Percentiles rank a stretch among this genome's conserved stretches.
Conservation (phyloP, 2,797 vertebrate genomes). For the Phrynocephalus guinanensis region DNA sequence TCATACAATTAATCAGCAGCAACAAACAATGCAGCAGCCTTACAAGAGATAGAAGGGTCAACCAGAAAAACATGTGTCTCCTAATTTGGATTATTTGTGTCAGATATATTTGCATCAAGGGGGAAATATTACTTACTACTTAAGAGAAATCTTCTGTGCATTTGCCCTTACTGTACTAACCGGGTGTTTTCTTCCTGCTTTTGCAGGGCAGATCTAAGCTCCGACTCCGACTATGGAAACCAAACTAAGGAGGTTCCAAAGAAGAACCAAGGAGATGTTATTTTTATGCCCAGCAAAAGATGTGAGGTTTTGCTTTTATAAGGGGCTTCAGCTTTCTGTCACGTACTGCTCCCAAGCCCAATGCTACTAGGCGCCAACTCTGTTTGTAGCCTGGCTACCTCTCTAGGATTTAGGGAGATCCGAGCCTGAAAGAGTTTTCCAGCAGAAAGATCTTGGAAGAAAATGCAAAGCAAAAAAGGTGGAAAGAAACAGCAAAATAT, state of each 20-base stretch:
- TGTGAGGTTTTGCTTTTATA: background rate
- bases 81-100: background rate
- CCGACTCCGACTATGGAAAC: background rate
- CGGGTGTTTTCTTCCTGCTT: background rate
- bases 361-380: too few species aligned
- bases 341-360: background rate
- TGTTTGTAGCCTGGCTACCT: background rate
- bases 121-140: background rate
- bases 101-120: background rate
- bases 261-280: background rate
- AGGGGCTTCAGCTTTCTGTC: background rate
- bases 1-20: background rate
- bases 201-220: background rate
- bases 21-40: background rate
- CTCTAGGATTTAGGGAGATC: background rate
- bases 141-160: background rate
- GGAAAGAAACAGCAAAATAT: background rate
- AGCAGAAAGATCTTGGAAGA: slow-evolving; percentile 9
- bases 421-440: background rate
- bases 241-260: background rate
- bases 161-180: background rate
- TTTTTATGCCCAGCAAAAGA: background rate
- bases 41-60: background rate
- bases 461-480: background rate
- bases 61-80: background rate